These are phyloP conservation scores for Drosophila fulvimacula DNA, from an alignment of 2,888 invertebrate genomes.

Conservation along the genomic window DNA sequence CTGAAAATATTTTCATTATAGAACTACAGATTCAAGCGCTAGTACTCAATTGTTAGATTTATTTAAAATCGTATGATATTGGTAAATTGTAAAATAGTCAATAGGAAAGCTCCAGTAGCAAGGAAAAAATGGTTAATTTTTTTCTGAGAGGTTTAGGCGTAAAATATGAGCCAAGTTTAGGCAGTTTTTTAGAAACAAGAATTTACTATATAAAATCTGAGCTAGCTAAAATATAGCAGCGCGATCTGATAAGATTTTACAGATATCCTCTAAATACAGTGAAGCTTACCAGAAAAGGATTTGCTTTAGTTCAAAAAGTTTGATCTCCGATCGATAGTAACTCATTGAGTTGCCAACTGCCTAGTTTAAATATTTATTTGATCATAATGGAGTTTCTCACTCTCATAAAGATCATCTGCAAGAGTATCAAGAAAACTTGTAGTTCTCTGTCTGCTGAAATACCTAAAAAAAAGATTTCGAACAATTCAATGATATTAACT, in stretches of 20 bases:
- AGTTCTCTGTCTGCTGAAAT: slow-evolving; percentile 1
- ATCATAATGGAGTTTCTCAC: neutral
- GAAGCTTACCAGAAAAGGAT: neutral
- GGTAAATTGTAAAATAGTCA: neutral
- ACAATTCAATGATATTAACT: slow-evolving; percentile 48
- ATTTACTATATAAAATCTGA: no score
- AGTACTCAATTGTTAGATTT: neutral
- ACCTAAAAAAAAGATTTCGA: slow-evolving; percentile 27
- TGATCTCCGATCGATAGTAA: neutral
- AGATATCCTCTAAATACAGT: neutral
- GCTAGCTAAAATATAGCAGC: no score
- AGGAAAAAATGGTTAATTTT: no score
- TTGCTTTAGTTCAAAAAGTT: neutral
- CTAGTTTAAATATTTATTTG: neutral
- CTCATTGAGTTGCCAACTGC: neutral
- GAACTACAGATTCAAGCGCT: neutral
- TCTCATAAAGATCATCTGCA: neutral
- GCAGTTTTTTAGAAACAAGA: no score
- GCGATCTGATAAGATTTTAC: no score
- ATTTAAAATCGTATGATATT: neutral
- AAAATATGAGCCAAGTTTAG: no score
- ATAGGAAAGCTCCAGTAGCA: no score
- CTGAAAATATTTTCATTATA: neutral
- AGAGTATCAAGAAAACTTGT: neutral
- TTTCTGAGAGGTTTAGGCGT: no score